Base-by-base conservation (phyloP, 2,888 invertebrate species). In the Noctua pronuba region DNA sequence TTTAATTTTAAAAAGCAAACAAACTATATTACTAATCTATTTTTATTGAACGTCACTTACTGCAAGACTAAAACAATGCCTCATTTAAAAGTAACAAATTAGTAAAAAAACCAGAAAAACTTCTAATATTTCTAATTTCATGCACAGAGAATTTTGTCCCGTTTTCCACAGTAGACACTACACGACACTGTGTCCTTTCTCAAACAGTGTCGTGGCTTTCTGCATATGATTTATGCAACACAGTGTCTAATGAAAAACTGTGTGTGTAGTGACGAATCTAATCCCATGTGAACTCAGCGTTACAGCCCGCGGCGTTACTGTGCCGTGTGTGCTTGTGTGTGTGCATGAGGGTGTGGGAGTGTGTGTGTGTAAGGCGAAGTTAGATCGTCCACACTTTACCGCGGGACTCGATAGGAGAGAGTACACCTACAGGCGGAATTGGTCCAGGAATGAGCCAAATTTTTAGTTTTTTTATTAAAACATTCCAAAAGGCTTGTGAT, bases 341-440 rank as follows among this genome's bases (percentile, higher is more conserved):
- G 89, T 85, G 88, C 79, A 87, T 86, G 91, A 77, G 86, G 83
- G 88, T 74, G 86, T 83, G 85, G 80, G 83, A 73, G 88, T 86
- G 92, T 90, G 92, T 92, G 95, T 93, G 94, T 94, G 95, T 92
- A 95, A 95, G 96, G 95, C 93, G 94, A 96, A 96, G 96, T 96
- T 96, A 96, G 96, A 96, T 96, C 96, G 96, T 95, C 96, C 96
- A 96, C 96, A 96, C 96, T 96, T 96, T 96, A 96, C 96, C 96
- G 95, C 95, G 95, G 91, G 92, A 94, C 96, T 95, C 95, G 94
- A 96, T 96, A 96, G 96, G 93, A 95, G 94, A 86, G 88, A 60
- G 96, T 92, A 95, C 93, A 91, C 88, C 71, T 83, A 77, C 86
- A 91, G 88, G 93, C 35, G 38, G 62, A 66, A 68, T 31, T 89